Base-by-base conservation (phyloP, 2,113 vertebrate species). In the Entosphenus tridentatus region DNA sequence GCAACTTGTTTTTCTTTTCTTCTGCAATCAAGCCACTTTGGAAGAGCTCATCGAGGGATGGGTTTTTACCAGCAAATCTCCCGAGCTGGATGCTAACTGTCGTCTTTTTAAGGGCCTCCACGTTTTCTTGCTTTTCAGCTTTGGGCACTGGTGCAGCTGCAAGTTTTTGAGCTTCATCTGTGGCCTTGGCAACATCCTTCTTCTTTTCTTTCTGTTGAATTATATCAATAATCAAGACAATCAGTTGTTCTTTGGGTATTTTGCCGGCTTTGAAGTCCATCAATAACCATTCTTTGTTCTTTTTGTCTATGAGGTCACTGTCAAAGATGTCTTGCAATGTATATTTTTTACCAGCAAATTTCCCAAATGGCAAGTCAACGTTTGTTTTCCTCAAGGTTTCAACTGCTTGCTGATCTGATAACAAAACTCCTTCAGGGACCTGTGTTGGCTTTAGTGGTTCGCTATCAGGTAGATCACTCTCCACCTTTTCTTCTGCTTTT, bases 301-400 rank as follows among this genome's bases (percentile, higher is more conserved):
- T 79, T 58, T 81, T 76, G 0, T 80, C 81, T 74, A 84, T 80
- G 58, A 81, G 78, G 39, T 75, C 74, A 0, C 76, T 79, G 58
- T 67, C 59, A n/a, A 85, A n/a, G 2, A 82, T 71, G 21, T 81
- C 79, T 82, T 83, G 83, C 55, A 85, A 76, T 3, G 70, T 57
- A 17, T 54, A 57, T 10, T 80, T 79, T 0, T 14, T 1, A 1
- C 75, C 76, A 2, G 71, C 76, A 3, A 78, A 77, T 2, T 76
- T 56, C 10, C 79, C 62, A 65, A 65, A n/a, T 65, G 62, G 62
- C 21, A 65, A 78, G 8, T 1, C 0, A 0, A 73, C 73, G 12
- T 68, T 18, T 11, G 70, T 69, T 4, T 76, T 73, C 69, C 72
- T 12, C 83, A 80, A 2, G 73, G 57, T 54, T 1, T 14, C 2